Base-by-base conservation (phyloP, 2,888 invertebrate genomes). In the Coremacera marginata region DNA sequence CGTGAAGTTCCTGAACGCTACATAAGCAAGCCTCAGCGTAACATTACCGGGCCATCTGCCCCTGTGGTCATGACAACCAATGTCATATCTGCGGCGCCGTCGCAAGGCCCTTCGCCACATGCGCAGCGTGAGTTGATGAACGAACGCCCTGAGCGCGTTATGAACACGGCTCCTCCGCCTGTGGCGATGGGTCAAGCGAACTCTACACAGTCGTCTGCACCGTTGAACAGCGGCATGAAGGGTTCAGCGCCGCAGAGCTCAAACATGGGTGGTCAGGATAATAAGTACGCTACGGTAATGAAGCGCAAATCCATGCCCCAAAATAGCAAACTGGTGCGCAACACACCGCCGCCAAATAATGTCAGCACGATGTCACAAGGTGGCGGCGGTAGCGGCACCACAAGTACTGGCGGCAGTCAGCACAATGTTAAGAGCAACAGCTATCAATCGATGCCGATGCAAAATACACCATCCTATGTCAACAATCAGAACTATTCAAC, bases 301-400 rank as follows among this genome's bases (percentile, higher is more conserved):
- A 95, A 95, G 90, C 92, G 95, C 87, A 95, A 95, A 78, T 88
- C 87, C 4, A 86, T 92, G 88, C 89, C 92, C 57, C 85, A 83
- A 22, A 78, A 83, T 68, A 93, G 93, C 67, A 93, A 94, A 72
- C 85, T 94, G 76, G 92, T 94, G 83, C 92, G 94, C 55, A 91
- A 92, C 77, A 92, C 92, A 1, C 92, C 92, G 57, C 91, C 92
- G 9, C 91, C 92, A 27, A 86, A 83, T 71, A 82, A 81, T n/a
- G 77, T 81, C n/a, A 70, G 75, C 71, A 76, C 78, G 57, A 74
- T 83, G 75, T 70, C 83, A 8, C 83, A 83, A 72, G 80, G 81
- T 22, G 78, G 82, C 44, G 81, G 78, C 27, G 80, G 78, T 49
- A 77, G 79, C 55, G 80, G 78, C 8, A 78, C 37, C 78, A 80